Conservation (phyloP, 2,113 vertebrate genomes). For the Morone chrysops region DNA sequence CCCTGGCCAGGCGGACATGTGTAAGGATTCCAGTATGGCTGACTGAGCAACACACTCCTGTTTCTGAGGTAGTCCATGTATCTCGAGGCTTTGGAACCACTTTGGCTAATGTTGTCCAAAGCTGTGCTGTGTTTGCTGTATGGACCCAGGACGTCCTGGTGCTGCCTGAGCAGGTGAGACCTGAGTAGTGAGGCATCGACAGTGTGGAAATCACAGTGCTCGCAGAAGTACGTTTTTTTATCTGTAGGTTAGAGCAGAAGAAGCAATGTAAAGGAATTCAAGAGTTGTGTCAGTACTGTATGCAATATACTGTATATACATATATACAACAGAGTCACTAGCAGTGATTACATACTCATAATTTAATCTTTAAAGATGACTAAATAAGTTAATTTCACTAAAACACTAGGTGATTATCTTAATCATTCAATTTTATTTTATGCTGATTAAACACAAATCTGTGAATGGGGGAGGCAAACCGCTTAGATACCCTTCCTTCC, state of each 20-base stretch:
- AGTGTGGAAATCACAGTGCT: slow-evolving; percentile 86
- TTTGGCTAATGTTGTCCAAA: slow-evolving; percentile 63
- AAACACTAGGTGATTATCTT: neutral
- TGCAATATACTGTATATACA: too few relatives aligned
- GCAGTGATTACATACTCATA: too few relatives aligned
- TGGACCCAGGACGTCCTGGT: slow-evolving; percentile 62
- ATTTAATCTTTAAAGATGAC: neutral
- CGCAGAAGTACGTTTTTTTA: slow-evolving; percentile 83
- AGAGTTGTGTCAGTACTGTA: too few relatives aligned
- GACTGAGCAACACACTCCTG: slow-evolving; percentile 85
- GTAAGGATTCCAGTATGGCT: slow-evolving; percentile 78
- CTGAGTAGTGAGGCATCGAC: slow-evolving; percentile 74
- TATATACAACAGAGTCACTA: too few relatives aligned
- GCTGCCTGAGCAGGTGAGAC: slow-evolving; percentile 80
- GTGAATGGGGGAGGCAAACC: neutral
- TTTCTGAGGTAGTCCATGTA: slow-evolving; percentile 81
- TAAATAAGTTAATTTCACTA: neutral
- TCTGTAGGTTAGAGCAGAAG: slow-evolving; percentile 77
- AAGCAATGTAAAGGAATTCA: neutral
- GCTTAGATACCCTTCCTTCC: neutral
- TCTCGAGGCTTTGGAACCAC: slow-evolving; percentile 79
- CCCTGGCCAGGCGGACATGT: slow-evolving; percentile 54
- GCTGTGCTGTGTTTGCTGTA: slow-evolving; percentile 56
- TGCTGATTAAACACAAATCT: neutral
- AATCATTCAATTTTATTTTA: neutral